These are phyloP conservation scores for Tragelaphus buxtoni DNA, from an alignment of 2,113 vertebrate species.

Conservation along the genomic window DNA sequence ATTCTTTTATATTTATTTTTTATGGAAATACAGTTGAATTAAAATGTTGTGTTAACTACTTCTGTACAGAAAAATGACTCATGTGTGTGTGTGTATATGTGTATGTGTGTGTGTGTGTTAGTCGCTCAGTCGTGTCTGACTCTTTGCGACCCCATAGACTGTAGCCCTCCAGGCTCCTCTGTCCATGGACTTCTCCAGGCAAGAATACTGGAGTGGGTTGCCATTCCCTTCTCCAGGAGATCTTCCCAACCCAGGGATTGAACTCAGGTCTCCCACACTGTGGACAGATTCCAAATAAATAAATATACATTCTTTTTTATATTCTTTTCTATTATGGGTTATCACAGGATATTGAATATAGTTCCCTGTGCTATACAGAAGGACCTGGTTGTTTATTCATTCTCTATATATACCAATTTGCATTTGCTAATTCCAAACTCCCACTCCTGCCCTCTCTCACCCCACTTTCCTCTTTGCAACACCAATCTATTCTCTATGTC, in stretches of 20 bases:
- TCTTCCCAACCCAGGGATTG: neutral
- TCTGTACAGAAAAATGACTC: neutral
- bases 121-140: neutral
- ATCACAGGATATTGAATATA: neutral
- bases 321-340: neutral
- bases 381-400: neutral
- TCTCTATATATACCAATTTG: neutral
- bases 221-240: neutral
- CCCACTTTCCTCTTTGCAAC: neutral
- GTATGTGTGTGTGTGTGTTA: neutral
- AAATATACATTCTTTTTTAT: neutral
- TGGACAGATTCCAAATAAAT: neutral
- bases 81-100: neutral
- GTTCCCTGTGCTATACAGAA: neutral
- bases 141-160: neutral
- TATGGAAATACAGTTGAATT: neutral
- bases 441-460: neutral
- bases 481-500: neutral
- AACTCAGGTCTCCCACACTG: neutral
- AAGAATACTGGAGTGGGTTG: neutral
- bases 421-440: neutral
- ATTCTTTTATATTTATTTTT: neutral
- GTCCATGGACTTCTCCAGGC: neutral
- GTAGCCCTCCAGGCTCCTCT: neutral
- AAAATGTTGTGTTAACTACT: neutral